Base-by-base conservation (phyloP, 2,888 invertebrate species). In the Stenchaetothrips biformis region DNA sequence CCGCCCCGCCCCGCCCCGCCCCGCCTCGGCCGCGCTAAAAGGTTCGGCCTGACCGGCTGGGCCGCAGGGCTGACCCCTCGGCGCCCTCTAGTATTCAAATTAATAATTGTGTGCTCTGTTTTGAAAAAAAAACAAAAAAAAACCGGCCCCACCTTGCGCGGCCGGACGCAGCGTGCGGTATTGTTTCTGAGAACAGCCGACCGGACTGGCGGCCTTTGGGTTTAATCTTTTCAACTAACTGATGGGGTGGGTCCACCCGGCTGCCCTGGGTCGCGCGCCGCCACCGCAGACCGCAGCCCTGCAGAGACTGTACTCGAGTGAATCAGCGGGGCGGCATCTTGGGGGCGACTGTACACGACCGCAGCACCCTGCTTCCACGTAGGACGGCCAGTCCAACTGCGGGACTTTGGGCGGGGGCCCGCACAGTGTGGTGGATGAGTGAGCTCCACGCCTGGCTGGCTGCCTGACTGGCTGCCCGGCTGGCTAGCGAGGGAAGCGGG, bases 221-320 rank as follows among this genome's bases (percentile, higher is more conserved):
- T 74, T 74, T 74, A 74, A 74, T 74, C 67, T 74, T 74, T 74
- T 74, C 67, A 74, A 74, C 67, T 74, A 74, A 74, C 67, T 74
- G 67, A 74, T 11, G 53, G 18, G 53, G 53, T 18, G 1, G 37
- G 37, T 11, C 53, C 3, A 7, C 53, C 16, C 6, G 53, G 53
- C 53, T 53, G 37, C 37, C 37, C 4, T 37, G 13, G 53, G 53
- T 9, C 53, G 13, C 53, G 53, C 13, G 13, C 53, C 53, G 53
- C 53, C 53, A 16, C 53, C 9, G 13, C 16, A 16, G 9, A 53
- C 53, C 53, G 53, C 18, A 13, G 16, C 13, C 53, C 53, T 53
- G 53, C 53, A 53, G 13, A 4, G 11, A 53, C 37, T 37, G 53
- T 9, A 16, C 53, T 2, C 13, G 53, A 16, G 13, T 9, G 53